These are phyloP conservation scores for Smittia aterrima DNA, from an alignment of 2,888 invertebrate genomes.

Conservation along the genomic window DNA sequence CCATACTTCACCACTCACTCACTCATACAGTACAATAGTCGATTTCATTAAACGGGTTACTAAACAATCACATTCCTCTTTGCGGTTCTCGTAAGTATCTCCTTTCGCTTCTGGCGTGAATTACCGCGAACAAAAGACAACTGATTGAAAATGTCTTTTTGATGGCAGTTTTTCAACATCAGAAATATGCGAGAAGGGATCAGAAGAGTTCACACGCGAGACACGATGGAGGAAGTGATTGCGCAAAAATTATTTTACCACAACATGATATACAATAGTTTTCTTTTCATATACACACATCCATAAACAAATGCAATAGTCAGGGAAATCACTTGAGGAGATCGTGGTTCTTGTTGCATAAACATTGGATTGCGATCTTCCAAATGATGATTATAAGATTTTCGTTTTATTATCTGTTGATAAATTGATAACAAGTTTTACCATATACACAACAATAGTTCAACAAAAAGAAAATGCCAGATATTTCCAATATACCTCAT, in stretches of 20 bases:
- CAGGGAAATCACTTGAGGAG: slow-evolving; percentile 45
- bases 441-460: slow-evolving; percentile 41
- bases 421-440: slow-evolving; percentile 32
- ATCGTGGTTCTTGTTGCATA: background rate
- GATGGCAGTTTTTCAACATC: background rate
- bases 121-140: background rate
- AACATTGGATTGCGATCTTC: background rate
- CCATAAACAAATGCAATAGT: slow-evolving; percentile 51
- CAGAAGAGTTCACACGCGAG: background rate
- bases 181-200: background rate
- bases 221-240: slow-evolving; percentile 19
- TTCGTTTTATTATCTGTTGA: slow-evolving; percentile 34
- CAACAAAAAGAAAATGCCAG: slow-evolving; percentile 9
- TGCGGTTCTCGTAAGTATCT: background rate
- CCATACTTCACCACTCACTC: slow-evolving; percentile 24
- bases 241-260: slow-evolving; percentile 32
- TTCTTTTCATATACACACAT: slow-evolving; percentile 49
- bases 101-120: background rate
- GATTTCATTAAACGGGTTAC: slow-evolving; percentile 35
- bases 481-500: slow-evolving; percentile 39
- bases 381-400: background rate
- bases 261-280: slow-evolving; percentile 38
- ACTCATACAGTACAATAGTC: slow-evolving; percentile 38
- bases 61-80: slow-evolving; percentile 3
- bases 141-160: background rate